Conservation (phyloP, 1,140 invertebrate species). For the Pissodes strobi region DNA sequence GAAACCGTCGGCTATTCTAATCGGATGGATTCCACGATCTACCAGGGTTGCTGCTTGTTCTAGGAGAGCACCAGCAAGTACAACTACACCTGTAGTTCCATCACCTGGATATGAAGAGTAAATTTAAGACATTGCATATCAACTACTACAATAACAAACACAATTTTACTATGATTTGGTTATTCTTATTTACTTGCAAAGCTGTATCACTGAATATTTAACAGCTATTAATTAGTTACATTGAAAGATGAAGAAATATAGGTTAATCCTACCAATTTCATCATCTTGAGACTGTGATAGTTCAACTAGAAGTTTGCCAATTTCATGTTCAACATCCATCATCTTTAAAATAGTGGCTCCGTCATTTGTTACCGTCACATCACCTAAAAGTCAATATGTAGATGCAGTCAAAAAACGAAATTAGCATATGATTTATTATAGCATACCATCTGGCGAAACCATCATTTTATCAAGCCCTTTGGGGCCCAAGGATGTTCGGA, state of each 20-base stretch:
- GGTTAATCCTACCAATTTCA: conserved; percentile 86
- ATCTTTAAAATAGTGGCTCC: conserved; percentile 98
- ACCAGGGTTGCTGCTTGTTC: conserved; percentile 93
- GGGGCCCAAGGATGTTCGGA: conserved; percentile 94
- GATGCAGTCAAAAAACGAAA: not conserved
- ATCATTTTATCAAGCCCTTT: conserved; percentile 97
- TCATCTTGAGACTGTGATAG: conserved; percentile 98
- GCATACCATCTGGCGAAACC: conserved; percentile 82
- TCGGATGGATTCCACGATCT: conserved; percentile 98
- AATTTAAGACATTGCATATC: no score
- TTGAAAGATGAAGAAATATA: no score
- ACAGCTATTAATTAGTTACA: no score
- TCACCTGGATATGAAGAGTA: conserved; percentile 75
- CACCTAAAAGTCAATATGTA: conserved; percentile 64
- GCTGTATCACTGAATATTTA: no score
- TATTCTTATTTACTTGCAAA: no score
- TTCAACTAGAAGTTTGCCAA: conserved; percentile 98
- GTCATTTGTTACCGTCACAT: conserved; percentile 98
- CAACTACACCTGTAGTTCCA: conserved; percentile 98
- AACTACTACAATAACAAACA: no score
- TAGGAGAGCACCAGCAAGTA: conserved; percentile 80
- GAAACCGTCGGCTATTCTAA: conserved; percentile 98
- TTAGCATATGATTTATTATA: not conserved
- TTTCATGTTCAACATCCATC: conserved; percentile 99
- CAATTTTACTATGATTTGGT: no score